These are phyloP conservation scores for Chionodraco myersi DNA, from an alignment of 2,113 vertebrate genomes.

Conservation along the genomic window DNA sequence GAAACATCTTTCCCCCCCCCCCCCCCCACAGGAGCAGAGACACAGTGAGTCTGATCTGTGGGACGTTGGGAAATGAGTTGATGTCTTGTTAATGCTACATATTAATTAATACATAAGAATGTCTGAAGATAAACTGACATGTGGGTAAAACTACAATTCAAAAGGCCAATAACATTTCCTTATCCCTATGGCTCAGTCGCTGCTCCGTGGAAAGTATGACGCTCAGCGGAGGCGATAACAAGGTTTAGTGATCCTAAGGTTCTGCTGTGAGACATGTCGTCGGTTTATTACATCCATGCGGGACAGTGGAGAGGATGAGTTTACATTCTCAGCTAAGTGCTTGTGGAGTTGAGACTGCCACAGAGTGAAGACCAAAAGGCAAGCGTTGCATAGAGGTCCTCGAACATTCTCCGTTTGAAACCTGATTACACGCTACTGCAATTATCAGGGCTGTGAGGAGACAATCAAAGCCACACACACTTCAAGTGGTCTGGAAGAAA, in stretches of 20 bases:
- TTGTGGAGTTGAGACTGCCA: constrained; percentile 61
- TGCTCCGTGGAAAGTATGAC: background rate
- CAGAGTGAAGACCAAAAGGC: constrained; percentile 64
- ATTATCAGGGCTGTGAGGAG: constrained; percentile 29
- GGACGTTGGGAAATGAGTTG: constrained; percentile 21
- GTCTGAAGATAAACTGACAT: constrained; percentile 1
- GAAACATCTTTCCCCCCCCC: constrained; percentile 71
- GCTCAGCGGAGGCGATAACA: background rate
- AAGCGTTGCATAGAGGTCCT: constrained; percentile 81
- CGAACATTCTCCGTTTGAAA: constrained; percentile 66
- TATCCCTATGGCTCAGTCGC: constrained; percentile 16
- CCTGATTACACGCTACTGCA: constrained; percentile 62
- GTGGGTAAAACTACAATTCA: constrained; percentile 17
- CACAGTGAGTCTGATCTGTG: constrained; percentile 18
- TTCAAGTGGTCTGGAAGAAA: background rate
- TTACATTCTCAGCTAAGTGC: constrained; percentile 72
- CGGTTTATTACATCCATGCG: constrained; percentile 50
- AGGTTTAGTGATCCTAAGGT: constrained; percentile 19
- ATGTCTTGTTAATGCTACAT: constrained; percentile 47
- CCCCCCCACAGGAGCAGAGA: background rate
- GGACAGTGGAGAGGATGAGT: constrained; percentile 42
- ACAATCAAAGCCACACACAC: constrained; percentile 25
- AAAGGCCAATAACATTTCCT: background rate
- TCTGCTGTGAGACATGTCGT: constrained; percentile 39
- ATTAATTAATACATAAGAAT: constrained; percentile 13